These are phyloP conservation scores for Empis livida DNA, from an alignment of 2,888 invertebrate genomes.

Conservation along the genomic window DNA sequence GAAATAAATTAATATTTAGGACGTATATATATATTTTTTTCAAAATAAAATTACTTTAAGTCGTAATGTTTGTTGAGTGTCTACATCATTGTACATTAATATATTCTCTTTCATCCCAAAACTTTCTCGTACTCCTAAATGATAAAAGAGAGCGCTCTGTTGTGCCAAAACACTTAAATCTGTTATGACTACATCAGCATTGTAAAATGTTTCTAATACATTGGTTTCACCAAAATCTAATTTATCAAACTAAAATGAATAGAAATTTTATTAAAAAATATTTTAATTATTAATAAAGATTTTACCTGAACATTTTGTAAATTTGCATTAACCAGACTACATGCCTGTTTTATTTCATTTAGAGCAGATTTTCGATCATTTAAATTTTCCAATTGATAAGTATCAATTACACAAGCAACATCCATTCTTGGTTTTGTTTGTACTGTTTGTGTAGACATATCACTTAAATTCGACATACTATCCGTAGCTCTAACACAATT, in stretches of 20 bases:
- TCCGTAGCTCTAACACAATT: constrained; percentile 12
- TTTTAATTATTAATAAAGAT: background rate
- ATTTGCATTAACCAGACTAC: constrained; percentile 64
- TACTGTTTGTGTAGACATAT: constrained; percentile 42
- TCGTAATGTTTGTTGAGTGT: constrained; percentile 74
- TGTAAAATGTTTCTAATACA: constrained; percentile 90
- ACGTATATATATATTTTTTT: background rate
- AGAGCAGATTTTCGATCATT: constrained; percentile 65
- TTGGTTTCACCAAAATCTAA: constrained; percentile 95
- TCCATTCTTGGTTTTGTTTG: constrained; percentile 56
- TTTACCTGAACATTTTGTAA: constrained; percentile 70
- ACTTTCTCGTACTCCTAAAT: constrained; percentile 93
- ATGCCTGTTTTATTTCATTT: constrained; percentile 73
- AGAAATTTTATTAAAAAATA: background rate
- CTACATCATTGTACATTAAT: constrained; percentile 75
- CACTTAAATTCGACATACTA: constrained; percentile 43
- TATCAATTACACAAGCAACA: constrained; percentile 77
- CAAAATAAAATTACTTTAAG: constrained; percentile 53
- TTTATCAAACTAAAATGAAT: constrained; percentile 70
- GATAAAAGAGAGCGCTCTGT: constrained; percentile 89
- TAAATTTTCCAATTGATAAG: constrained; percentile 54
- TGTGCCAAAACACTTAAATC: constrained; percentile 86
- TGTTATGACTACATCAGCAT: constrained; percentile 94
- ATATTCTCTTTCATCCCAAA: constrained; percentile 95
- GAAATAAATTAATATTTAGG: constrained; percentile 3